A percentile compares a stretch with the other conserved stretches of the same genome.
These are phyloP conservation scores for Cydia fagiglandana DNA, from an alignment of 1,140 invertebrate species.

Conservation along the genomic window DNA sequence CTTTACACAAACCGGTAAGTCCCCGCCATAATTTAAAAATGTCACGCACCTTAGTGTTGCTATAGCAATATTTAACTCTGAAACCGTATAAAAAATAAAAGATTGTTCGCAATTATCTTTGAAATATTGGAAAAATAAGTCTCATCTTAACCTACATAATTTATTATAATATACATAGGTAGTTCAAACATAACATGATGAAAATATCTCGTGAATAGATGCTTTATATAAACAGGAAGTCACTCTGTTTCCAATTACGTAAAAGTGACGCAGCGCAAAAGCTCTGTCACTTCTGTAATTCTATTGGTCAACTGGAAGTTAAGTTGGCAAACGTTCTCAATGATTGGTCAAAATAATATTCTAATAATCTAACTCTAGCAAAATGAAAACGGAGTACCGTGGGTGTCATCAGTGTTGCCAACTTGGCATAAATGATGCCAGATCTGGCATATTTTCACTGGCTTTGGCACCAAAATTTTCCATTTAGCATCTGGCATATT, in stretches of 20 bases:
- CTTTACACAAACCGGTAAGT: too few species aligned
- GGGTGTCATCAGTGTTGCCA: too few species aligned
- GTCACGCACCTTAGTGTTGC: too few species aligned
- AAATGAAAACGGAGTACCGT: neutral
- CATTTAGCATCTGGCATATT: too few species aligned
- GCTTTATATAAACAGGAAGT: neutral
- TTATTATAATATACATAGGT: neutral
- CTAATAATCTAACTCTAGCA: neutral
- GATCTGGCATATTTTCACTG: too few species aligned
- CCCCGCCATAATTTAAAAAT: too few species aligned
- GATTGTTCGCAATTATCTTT: too few species aligned
- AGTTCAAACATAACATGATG: neutral
- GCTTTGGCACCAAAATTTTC: too few species aligned
- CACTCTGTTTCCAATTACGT: neutral
- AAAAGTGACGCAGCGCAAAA: neutral
- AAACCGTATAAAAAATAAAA: too few species aligned
- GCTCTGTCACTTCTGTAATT: neutral
- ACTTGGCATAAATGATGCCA: too few species aligned
- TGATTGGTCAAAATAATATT: neutral
- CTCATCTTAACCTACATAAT: neutral
- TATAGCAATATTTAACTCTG: too few species aligned
- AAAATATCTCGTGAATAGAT: neutral
- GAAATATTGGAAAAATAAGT: too few species aligned
- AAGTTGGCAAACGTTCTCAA: neutral
- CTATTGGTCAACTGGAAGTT: neutral